Evolutionary conservation across 2,797 vertebrate genomes (phyloP), one percentile per base, ranked within the genome.

Genomic region (Hoplostethus atlanticus): DNA sequence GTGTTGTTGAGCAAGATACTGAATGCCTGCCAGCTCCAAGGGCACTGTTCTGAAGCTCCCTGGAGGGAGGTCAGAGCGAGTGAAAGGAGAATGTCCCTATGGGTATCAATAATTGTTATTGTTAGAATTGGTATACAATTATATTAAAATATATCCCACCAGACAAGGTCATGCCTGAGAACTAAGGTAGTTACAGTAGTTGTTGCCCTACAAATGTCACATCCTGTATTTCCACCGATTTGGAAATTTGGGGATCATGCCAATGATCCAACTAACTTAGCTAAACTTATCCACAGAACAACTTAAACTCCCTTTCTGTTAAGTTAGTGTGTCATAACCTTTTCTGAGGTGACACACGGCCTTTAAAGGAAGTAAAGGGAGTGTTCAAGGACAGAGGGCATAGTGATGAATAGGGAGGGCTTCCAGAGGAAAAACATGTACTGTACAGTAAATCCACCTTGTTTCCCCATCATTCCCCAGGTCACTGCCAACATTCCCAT

Each of bases 311-410:
- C 28, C 28, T 28, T 28, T 28, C 6, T 50, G 6, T 40, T 28
- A 25, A 17, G 25, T 34, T 30, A 68, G 63, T 42, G 5, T 31
- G 13, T 55, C 47, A 36, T 3, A 48, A 71, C 28, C 64, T 74
- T n/a, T 34, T 36, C 21, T 9, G 9, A 2, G 34, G 25, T 63
- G 62, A 76, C 62, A 72, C 21, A 1, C 4, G 13, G 40, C 57
- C 56, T 76, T 70, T 55, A 48, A 68, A 79, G 84, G 79, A 81
- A 77, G 65, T 25, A 11, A 47, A 68, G 44, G 63, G 72, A 71
- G 67, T 52, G 64, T 69, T 25, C 17, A 50, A 55, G 52, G 58
- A 44, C 56, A 55, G 10, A 50, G 71, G 52, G 21, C 15, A 16
- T 3, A 0, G 31, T 31, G 34, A 65, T 44, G 16, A 66, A 55